A percentile compares a stretch with the other conserved stretches of the same genome.
phyloP scores from a whole-genome alignment of 2,797 vertebrate species.

The Sparidentex hasta region DNA sequence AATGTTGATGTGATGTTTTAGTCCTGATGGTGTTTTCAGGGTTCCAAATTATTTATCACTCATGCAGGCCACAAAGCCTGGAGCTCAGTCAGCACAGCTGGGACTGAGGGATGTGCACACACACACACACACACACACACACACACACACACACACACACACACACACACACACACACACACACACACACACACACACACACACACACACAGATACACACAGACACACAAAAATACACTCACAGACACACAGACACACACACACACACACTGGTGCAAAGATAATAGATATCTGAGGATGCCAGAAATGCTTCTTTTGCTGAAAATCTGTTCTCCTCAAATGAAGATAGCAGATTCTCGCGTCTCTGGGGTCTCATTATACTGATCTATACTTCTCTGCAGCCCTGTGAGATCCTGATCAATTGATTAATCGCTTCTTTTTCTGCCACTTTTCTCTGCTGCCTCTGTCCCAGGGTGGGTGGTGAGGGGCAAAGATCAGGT shows the following conservation, averaged over 20 bases:
- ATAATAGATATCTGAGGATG: slow-evolving; percentile 25
- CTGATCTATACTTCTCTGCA: slow-evolving; percentile 21
- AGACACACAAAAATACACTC: neutral
- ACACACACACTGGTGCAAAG: slow-evolving; percentile 13
- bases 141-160: neutral
- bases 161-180: neutral
- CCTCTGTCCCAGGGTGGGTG: neutral
- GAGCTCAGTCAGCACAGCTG: slow-evolving; percentile 57
- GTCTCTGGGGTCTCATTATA: slow-evolving; percentile 59
- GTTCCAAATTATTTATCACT: slow-evolving; percentile 48
- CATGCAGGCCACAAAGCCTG: slow-evolving; percentile 31
- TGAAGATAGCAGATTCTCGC: slow-evolving; percentile 22
- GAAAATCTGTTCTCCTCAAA: slow-evolving; percentile 31
- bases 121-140: neutral
- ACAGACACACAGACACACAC: slow-evolving; percentile 10
- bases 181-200: neutral
- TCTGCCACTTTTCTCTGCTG: neutral
- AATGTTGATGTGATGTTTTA: slow-evolving; percentile 7
- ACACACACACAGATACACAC: neutral
- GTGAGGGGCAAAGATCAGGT: neutral
- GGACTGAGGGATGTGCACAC: slow-evolving; percentile 2
- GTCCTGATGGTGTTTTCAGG: slow-evolving; percentile 23
- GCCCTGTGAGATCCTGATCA: slow-evolving; percentile 23
- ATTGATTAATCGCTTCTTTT: slow-evolving; percentile 31
- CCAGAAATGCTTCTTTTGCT: slow-evolving; percentile 26